phyloP scores from a whole-genome alignment of 2,113 vertebrate species.

The Odocoileus virginianus region DNA sequence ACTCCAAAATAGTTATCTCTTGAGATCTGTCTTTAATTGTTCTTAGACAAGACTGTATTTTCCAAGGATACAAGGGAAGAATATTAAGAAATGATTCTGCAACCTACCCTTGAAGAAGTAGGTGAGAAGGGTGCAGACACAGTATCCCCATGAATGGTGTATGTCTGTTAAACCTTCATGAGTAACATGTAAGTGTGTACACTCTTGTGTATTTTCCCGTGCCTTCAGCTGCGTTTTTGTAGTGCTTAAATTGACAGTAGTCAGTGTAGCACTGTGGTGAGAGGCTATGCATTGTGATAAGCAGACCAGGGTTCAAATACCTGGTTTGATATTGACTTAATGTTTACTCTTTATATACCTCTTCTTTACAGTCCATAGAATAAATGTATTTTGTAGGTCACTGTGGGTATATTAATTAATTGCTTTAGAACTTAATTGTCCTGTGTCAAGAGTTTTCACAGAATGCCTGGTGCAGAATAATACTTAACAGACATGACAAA shows the following conservation, averaged over 20 bases:
- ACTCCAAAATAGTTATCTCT: neutral
- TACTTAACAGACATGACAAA: neutral
- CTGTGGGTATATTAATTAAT: neutral
- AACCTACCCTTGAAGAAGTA: neutral
- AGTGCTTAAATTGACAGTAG: neutral
- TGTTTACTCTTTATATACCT: neutral
- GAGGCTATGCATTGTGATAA: neutral
- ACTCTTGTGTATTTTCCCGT: neutral
- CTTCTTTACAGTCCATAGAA: neutral
- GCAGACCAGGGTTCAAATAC: neutral
- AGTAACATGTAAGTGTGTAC: neutral
- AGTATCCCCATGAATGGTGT: neutral
- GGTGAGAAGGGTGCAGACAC: neutral
- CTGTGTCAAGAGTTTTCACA: neutral
- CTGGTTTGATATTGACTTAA: neutral
- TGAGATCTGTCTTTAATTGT: neutral
- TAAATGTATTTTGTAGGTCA: neutral
- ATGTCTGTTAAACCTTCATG: neutral
- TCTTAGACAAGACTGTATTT: neutral
- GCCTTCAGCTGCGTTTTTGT: neutral
- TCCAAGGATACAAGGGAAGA: neutral
- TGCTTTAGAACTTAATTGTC: neutral
- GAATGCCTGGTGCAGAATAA: neutral
- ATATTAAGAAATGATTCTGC: neutral
- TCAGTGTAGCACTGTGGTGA: neutral